Percentiles rank a stretch among this genome's conserved stretches.
These are phyloP conservation scores for Pandemis corylana DNA, from an alignment of 2,888 invertebrate species.

Conservation along the genomic window DNA sequence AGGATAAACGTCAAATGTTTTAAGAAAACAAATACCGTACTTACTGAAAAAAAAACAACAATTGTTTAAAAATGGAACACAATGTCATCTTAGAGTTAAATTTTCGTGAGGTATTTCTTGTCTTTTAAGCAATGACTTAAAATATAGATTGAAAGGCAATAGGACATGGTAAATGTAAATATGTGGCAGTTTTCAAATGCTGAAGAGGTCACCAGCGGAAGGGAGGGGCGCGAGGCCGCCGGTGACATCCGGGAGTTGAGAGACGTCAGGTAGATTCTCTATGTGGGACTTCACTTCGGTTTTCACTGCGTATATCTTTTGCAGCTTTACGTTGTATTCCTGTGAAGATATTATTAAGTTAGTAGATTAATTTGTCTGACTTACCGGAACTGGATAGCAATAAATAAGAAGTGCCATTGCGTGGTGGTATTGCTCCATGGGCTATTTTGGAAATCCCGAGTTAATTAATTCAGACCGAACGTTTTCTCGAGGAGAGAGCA, in stretches of 20 bases:
- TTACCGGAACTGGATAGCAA: too few relatives aligned
- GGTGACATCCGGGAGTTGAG: constrained; percentile 95
- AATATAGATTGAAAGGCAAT: constrained; percentile 6
- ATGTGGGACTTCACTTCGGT: constrained; percentile 96
- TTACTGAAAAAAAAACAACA: neutral
- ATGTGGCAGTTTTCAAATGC: constrained; percentile 70
- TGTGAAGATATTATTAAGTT: constrained; percentile 67
- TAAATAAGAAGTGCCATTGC: too few relatives aligned
- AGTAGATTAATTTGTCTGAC: too few relatives aligned
- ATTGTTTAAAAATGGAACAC: neutral
- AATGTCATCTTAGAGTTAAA: constrained; percentile 23
- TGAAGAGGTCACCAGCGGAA: constrained; percentile 97
- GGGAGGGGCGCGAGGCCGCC: constrained; percentile 97
- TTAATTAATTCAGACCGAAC: too few relatives aligned
- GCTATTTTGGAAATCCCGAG: too few relatives aligned
- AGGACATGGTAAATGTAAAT: neutral
- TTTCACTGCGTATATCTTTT: constrained; percentile 93
- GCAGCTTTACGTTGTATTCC: constrained; percentile 96
- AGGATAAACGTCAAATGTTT: constrained; percentile 15
- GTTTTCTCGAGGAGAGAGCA: too few relatives aligned
- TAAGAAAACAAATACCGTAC: constrained; percentile 6
- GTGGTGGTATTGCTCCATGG: too few relatives aligned
- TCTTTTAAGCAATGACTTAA: constrained; percentile 3
- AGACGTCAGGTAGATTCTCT: constrained; percentile 96
- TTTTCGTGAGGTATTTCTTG: neutral